phyloP scores from a whole-genome alignment of 2,113 vertebrate genomes.

The Scortum barcoo region DNA sequence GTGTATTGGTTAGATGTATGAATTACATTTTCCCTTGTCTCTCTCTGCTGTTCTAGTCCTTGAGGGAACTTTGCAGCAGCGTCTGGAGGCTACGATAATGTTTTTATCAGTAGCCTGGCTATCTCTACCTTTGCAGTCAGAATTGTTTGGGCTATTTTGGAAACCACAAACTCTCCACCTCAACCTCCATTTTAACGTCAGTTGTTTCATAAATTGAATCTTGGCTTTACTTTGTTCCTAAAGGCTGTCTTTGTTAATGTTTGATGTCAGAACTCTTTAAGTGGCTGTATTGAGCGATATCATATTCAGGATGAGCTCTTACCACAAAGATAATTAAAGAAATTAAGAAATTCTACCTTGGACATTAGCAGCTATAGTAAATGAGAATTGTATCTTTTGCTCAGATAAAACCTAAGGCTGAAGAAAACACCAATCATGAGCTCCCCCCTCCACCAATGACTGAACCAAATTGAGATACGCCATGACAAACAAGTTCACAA shows the following conservation, averaged over 20 bases:
- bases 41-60: background rate
- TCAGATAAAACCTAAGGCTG: background rate
- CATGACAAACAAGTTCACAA: background rate
- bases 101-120: background rate
- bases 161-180: background rate
- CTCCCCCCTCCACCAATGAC: background rate
- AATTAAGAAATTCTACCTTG: background rate
- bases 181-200: conserved; percentile 68
- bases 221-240: conserved; percentile 23
- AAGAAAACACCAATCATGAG: background rate
- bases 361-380: background rate
- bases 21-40: background rate
- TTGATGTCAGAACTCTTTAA: conserved; percentile 16
- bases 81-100: background rate
- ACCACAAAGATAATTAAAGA: background rate
- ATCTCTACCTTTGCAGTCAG: background rate
- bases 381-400: background rate
- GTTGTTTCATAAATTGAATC: background rate
- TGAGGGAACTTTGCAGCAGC: background rate
- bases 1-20: too few relatives aligned
- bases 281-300: background rate
- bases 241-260: background rate
- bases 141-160: background rate
- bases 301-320: background rate
- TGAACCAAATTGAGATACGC: background rate